Evolutionary conservation across 2,113 vertebrate species (phyloP).

Genomic region (Tonatia bakeri): DNA sequence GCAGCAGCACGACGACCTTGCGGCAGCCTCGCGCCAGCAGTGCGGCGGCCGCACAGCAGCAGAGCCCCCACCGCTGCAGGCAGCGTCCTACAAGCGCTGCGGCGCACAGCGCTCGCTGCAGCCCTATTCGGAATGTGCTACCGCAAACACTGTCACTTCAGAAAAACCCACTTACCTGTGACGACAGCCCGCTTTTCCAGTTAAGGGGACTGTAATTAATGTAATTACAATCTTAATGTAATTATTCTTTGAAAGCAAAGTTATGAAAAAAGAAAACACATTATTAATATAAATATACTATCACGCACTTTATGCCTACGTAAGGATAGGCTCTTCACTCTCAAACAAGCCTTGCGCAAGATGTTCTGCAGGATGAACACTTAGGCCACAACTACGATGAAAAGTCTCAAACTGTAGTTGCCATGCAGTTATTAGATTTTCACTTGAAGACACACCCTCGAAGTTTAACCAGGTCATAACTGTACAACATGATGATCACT

Average conservation of each 20-base stretch:
- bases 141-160: background rate
- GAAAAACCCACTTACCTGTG: background rate
- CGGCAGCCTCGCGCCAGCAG: background rate
- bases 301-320: background rate
- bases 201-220: too few species aligned
- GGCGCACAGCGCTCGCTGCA: background rate
- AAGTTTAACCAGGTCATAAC: background rate
- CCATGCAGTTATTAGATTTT: background rate
- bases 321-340: too few species aligned
- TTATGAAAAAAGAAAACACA: background rate
- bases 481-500: too few species aligned
- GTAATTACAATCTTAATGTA: too few species aligned
- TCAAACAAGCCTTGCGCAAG: background rate
- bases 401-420: too few species aligned
- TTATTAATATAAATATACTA: too few species aligned
- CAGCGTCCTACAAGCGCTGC: too few species aligned
- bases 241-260: background rate
- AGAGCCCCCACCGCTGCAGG: background rate
- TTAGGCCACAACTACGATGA: background rate
- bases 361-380: background rate
- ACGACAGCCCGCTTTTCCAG: background rate
- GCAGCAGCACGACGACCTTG: background rate
- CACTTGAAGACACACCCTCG: background rate
- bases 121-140: background rate
- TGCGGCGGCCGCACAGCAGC: background rate